Conservation (phyloP, 2,113 vertebrate genomes). For the Semicossyphus pulcher region DNA sequence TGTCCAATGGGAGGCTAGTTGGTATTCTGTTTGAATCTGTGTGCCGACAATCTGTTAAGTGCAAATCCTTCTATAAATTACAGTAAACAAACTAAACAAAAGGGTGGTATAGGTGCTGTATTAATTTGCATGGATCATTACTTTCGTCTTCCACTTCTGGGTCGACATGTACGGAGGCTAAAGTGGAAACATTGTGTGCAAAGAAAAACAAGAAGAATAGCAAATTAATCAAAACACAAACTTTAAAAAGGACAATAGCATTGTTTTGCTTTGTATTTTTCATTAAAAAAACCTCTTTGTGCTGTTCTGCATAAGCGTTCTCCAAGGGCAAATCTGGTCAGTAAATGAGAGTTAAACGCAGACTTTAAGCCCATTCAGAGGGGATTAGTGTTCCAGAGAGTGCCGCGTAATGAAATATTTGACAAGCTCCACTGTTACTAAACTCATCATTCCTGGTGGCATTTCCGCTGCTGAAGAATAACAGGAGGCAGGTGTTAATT, state of each 20-base stretch:
- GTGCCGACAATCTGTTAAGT: too few relatives aligned
- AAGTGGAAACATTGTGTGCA: too few relatives aligned
- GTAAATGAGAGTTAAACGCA: conserved; percentile 31
- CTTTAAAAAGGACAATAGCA: not conserved
- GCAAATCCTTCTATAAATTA: too few relatives aligned
- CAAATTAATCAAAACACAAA: too few relatives aligned
- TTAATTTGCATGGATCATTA: too few relatives aligned
- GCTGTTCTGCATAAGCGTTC: not conserved
- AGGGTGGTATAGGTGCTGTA: too few relatives aligned
- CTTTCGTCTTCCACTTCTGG: too few relatives aligned
- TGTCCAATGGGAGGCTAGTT: too few relatives aligned
- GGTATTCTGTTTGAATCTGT: too few relatives aligned
- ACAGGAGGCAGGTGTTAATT: conserved; percentile 1
- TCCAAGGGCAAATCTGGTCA: conserved; percentile 7
- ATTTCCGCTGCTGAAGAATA: conserved; percentile 23
- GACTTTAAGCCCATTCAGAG: conserved; percentile 10
- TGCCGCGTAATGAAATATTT: conserved; percentile 38
- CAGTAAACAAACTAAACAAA: too few relatives aligned
- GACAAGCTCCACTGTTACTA: conserved; percentile 24
- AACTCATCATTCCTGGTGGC: conserved; percentile 10
- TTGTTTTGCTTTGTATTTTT: not conserved
- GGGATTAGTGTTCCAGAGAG: conserved; percentile 22
- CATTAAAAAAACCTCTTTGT: not conserved
- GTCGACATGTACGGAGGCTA: too few relatives aligned
- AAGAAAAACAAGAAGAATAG: too few relatives aligned